Base-by-base conservation (phyloP, 2,113 vertebrate genomes). In the Hoplias malabaricus region DNA sequence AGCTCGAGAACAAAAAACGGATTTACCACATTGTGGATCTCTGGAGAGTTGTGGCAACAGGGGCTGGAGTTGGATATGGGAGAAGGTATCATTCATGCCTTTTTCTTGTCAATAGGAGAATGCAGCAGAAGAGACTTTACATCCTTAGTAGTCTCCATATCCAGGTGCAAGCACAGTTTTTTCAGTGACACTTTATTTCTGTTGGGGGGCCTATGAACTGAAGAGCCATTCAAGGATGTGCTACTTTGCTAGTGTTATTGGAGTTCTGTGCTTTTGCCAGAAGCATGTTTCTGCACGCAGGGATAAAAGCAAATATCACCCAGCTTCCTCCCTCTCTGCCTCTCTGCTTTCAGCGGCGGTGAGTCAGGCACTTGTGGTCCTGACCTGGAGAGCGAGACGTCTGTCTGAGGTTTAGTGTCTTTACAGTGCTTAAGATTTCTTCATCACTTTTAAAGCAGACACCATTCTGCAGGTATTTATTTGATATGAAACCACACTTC, bases 1-100 rank as follows among this genome's bases (percentile, higher is more conserved):
- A 87, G 78, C 85, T 69, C 63, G 80, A 84, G 75, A 80, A 90
- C 90, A 91, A 89, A 88, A 86, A 85, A 82, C 66, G 85, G 88
- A 89, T 91, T 91, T 78, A 79, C 78, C 80, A 82, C 80, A 56
- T 53, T 70, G 77, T 86, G 75, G 54, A 77, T 84, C 13, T 82
- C 31, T 38, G 54, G 78, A 80, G 77, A 71, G 75, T 76, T 70
- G 70, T 67, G 42, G 69, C 82, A 84, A 67, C 69, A 21, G 75
- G 67, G 81, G 56, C 74, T 71, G 71, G 77, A 81, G 38, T 68
- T 78, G 27, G 50, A 79, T 72, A 34, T 73, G 68, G 65, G 56
- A 79, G 66, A 72, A 50, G 36, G 65, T 69, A 67, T 67, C 61
- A 27, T 78, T 78, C 69, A 40, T 62, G 76, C 75, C 57, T 69